Evolutionary conservation across 2,888 invertebrate genomes (phyloP), one percentile per base, ranked within the genome.

Genomic region (Frankliniella fusca): DNA sequence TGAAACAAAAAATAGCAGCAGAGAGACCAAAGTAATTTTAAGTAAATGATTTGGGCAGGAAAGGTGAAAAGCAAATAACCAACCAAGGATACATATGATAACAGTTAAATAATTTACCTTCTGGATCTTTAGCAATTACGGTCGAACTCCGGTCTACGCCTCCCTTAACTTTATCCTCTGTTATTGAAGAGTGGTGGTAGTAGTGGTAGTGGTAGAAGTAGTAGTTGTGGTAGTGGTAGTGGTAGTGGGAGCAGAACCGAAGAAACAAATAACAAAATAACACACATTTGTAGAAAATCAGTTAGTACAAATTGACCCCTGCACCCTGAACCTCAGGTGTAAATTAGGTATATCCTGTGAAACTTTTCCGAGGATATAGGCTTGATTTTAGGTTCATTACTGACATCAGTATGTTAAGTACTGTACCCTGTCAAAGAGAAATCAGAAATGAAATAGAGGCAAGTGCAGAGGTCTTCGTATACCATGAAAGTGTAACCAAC

Each of bases 111-210:
- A 81, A 85, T 85, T 87, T 94, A 90, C 94, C 96, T 92, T 96
- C 96, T 86, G 95, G 94, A 88, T 96, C 96, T 93, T 96, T 95
- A 88, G 95, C 95, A 90, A 96, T 96, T 88, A 96, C 96, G 88
- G 96, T 96, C 90, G 95, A 95, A 89, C 95, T 95, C 90, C 96
- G 93, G 91, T 96, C 96, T 90, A 96, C 96, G 88, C 94, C 94
- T 90, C 94, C 94, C 91, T 95, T 95, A 82, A 84, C 83, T 91
- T 95, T 95, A 91, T 95, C 95, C 91, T 95, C 95, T 92, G 94
- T 84, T 84, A 82, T 70, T 70, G 70, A 70, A 70, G 70, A 70
- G 70, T 70, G 70, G 70, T 70, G 11, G 70, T 70, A 27, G 70
- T 70, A 70, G n/a, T n/a, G n/a, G n/a, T n/a, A n/a, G n/a, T n/a